These are phyloP conservation scores for Stenodema calcarata DNA, from an alignment of 2,888 invertebrate genomes.

Conservation along the genomic window DNA sequence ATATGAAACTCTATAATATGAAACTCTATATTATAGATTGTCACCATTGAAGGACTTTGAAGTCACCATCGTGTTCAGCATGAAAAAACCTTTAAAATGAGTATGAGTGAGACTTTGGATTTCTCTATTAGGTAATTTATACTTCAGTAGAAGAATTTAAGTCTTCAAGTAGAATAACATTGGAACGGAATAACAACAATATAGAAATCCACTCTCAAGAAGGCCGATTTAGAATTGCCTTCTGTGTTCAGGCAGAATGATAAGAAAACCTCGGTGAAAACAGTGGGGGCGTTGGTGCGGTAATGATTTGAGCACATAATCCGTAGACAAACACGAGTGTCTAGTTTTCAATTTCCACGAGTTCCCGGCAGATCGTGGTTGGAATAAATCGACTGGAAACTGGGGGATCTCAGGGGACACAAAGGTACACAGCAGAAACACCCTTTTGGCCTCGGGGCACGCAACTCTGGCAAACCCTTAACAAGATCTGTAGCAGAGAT, in stretches of 20 bases:
- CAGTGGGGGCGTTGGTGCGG: background rate
- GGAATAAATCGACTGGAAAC: constrained; percentile 16
- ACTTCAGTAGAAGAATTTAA: no score
- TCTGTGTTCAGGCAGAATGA: background rate
- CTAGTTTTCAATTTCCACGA: background rate
- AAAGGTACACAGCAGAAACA: background rate
- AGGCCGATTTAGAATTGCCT: no score
- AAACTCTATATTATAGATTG: no score
- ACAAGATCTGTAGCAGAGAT: background rate
- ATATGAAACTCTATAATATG: no score
- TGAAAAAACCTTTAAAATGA: no score
- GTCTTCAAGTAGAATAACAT: no score
- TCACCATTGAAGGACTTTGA: no score
- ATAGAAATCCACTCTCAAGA: no score
- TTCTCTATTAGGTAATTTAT: no score
- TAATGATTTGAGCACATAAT: constrained; percentile 10
- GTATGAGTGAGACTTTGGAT: no score
- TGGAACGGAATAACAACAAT: no score
- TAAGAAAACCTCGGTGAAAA: background rate
- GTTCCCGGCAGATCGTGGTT: background rate
- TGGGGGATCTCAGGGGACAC: background rate
- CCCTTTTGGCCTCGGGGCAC: background rate
- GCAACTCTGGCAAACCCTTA: background rate
- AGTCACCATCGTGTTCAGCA: no score
- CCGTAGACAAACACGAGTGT: background rate